Evolutionary conservation across 2,888 invertebrate genomes (phyloP).

Genomic region (Caenorhabditis becei): DNA sequence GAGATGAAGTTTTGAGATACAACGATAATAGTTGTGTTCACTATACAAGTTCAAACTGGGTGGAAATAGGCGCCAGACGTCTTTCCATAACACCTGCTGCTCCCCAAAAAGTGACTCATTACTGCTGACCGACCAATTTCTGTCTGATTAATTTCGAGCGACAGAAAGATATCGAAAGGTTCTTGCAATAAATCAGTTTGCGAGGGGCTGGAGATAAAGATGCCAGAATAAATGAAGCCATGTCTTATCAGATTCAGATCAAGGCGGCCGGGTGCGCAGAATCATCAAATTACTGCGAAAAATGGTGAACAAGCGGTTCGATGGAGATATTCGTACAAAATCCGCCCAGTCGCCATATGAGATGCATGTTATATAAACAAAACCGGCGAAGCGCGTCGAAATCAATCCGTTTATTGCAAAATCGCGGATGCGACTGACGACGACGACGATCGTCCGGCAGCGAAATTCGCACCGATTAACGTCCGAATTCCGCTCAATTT

Average conservation of each 20-base stretch:
- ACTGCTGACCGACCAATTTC: constrained; percentile 9
- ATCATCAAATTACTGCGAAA: constrained; percentile 45
- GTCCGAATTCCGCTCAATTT: constrained; percentile 35
- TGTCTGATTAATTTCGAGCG: constrained; percentile 21
- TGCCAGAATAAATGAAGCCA: constrained; percentile 6
- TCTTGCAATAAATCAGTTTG: neutral
- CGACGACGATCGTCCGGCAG: constrained; percentile 23
- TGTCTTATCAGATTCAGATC: constrained; percentile 42
- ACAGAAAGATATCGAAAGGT: neutral
- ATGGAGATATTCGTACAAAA: constrained; percentile 47
- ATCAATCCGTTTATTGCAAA: constrained; percentile 56
- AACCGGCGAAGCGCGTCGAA: constrained; percentile 58
- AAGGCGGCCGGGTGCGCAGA: neutral
- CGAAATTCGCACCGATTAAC: constrained; percentile 45
- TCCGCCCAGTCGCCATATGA: constrained; percentile 29
- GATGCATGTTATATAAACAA: constrained; percentile 58
- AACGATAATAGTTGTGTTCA: no score
- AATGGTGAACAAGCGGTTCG: constrained; percentile 14
- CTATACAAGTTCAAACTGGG: neutral
- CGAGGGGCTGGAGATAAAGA: neutral
- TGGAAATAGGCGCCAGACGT: constrained; percentile 20
- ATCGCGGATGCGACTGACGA: constrained; percentile 18
- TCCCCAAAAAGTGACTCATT: constrained; percentile 5
- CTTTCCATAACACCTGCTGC: neutral
- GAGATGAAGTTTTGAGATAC: no score